These are phyloP conservation scores for Acrobasis suavella DNA, from an alignment of 2,888 invertebrate genomes.

Conservation along the genomic window DNA sequence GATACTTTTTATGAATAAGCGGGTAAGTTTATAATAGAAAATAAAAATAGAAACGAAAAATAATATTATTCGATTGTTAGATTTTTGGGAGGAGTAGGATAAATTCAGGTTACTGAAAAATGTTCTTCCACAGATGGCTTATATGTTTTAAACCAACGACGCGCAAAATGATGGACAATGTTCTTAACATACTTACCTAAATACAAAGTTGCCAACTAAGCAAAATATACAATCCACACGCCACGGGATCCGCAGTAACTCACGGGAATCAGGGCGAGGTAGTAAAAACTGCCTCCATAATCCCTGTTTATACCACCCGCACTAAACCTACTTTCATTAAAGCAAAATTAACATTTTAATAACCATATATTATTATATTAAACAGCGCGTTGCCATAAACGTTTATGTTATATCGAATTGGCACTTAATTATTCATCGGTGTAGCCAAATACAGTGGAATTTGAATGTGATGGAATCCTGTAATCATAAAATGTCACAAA, in stretches of 20 bases:
- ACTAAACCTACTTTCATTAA: constrained; percentile 78
- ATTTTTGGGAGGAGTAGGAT: no score
- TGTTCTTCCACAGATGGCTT: neutral
- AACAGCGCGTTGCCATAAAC: constrained; percentile 60
- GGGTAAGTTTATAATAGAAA: no score
- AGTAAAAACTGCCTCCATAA: constrained; percentile 73
- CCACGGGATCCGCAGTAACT: constrained; percentile 39
- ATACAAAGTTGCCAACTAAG: constrained; percentile 28
- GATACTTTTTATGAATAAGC: no score
- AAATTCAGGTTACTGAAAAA: no score
- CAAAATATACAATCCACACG: constrained; percentile 25
- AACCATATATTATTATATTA: constrained; percentile 75
- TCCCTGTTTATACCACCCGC: constrained; percentile 69
- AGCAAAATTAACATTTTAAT: constrained; percentile 80
- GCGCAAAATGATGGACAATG: constrained; percentile 5
- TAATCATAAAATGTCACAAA: neutral
- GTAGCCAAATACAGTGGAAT: constrained; percentile 35
- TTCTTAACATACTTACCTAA: constrained; percentile 31
- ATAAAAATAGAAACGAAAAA: no score
- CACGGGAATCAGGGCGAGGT: constrained; percentile 60
- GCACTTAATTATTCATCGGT: constrained; percentile 52
- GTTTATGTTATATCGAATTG: constrained; percentile 55
- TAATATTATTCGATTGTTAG: no score
- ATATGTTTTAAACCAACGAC: neutral
- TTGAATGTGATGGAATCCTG: constrained; percentile 25